Evolutionary conservation across 1,140 invertebrate species (phyloP).

Genomic region (Drosophila repletoides): DNA sequence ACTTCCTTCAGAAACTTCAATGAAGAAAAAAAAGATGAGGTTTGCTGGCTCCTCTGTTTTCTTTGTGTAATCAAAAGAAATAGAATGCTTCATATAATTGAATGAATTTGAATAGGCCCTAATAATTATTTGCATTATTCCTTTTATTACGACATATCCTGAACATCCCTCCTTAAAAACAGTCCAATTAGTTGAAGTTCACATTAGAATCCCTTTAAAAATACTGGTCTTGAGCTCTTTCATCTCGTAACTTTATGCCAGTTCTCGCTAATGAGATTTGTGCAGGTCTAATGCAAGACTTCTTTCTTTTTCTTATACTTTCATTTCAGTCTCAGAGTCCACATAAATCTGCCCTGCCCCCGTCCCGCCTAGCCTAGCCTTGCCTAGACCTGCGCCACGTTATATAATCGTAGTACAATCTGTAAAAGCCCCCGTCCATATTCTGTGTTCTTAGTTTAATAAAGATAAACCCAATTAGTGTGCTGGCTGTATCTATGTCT

Average conservation of each 20-base stretch:
- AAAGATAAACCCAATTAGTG: conserved; percentile 13
- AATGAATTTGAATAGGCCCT: too few species aligned
- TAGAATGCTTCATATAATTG: too few species aligned
- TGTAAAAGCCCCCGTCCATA: conserved; percentile 14
- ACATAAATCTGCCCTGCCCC: conserved; percentile 51
- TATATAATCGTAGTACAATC: conserved; percentile 9
- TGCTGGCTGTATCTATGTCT: background rate
- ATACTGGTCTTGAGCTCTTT: background rate
- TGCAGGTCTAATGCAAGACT: conserved; percentile 54
- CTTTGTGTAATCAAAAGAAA: too few species aligned
- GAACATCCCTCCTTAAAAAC: too few species aligned
- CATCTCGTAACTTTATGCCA: background rate
- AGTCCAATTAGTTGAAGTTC: too few species aligned
- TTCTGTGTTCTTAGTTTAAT: conserved; percentile 34
- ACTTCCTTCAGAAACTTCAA: too few species aligned
- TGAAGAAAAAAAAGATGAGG: too few species aligned
- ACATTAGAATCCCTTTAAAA: too few species aligned
- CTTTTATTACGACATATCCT: too few species aligned
- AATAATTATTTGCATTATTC: too few species aligned
- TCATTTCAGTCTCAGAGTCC: conserved; percentile 73
- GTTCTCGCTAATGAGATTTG: conserved; percentile 13
- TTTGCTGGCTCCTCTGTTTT: too few species aligned
- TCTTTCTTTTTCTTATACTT: conserved; percentile 63
- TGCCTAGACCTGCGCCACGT: conserved; percentile 33
- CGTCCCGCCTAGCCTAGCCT: conserved; percentile 24